A percentile compares a stretch with the other conserved stretches of the same genome.
These are phyloP conservation scores for Helicolenus hilgendorfi DNA, from an alignment of 2,797 vertebrate genomes.

Conservation along the genomic window DNA sequence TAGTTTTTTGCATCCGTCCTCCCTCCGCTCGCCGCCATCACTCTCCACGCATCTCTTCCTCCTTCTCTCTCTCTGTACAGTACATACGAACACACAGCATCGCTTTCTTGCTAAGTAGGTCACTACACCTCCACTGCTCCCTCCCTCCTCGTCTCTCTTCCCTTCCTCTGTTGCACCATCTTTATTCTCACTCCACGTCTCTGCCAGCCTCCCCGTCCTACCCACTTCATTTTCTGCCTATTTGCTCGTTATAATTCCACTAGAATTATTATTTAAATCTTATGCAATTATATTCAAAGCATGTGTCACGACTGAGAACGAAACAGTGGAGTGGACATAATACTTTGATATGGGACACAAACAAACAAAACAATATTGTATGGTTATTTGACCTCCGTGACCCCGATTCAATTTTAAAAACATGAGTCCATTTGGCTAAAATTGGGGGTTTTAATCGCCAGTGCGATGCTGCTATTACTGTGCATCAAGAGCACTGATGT, in stretches of 20 bases:
- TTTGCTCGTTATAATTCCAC: slow-evolving; percentile 27
- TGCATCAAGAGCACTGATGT: neutral
- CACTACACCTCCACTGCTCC: slow-evolving; percentile 65
- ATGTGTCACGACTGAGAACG: neutral
- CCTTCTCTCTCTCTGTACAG: neutral
- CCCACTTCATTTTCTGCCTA: neutral
- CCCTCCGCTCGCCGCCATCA: neutral
- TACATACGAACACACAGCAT: slow-evolving; percentile 28
- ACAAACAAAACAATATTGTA: neutral
- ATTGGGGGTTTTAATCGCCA: neutral
- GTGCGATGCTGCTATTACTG: neutral
- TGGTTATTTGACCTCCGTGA: neutral
- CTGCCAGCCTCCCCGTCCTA: neutral
- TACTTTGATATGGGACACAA: neutral
- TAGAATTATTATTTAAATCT: neutral
- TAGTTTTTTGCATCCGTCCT: neutral
- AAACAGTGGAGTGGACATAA: neutral
- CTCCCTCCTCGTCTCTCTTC: slow-evolving; percentile 6
- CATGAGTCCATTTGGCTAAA: neutral
- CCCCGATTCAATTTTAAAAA: neutral
- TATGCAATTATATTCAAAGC: neutral
- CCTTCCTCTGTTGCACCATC: slow-evolving; percentile 22
- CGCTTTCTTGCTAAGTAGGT: slow-evolving; percentile 63
- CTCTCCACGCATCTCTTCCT: neutral
- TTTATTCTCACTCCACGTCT: slow-evolving; percentile 22